Evolutionary conservation across 2,797 vertebrate species (phyloP), one percentile per base, ranked within the genome.

Genomic region (Vespertilio murinus): DNA sequence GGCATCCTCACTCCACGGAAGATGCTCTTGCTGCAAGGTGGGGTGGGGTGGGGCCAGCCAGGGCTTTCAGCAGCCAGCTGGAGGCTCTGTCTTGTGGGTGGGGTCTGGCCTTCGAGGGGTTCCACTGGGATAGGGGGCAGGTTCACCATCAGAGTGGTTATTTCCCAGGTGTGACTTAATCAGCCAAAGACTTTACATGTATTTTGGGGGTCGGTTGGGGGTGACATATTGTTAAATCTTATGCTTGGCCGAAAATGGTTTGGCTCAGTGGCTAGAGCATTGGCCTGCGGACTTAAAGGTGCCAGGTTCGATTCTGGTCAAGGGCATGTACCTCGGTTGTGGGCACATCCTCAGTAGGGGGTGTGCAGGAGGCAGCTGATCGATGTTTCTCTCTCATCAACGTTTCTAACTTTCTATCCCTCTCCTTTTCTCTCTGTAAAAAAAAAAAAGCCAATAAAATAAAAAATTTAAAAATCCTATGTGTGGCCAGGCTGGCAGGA

Each of bases 1-100:
- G 7, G 52, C 33, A 0, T n/a, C 35, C 65, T 3, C 2, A 8
- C 4, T 28, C 64, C 52, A 1, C 1, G 12, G 59, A 49, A 42
- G 67, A 5, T 9, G 12, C 28, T 81, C 30, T 56, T 22, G 75
- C 52, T 11, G 35, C 33, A 0, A 8, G 14, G n/a, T 3, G 1
- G 30, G 40, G 54, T 9, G 14, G 45, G 16, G n/a, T n/a, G n/a
- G n/a, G n/a, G 12, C 28, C 16, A 0, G 6, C 56, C 6, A 9
- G 54, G 20, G 20, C 14, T 70, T 45, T 61, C 22, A 20, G 0
- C 0, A 2, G 5, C n/a, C 47, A 7, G 20, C 38, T 1, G 18
- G 42, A 20, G 54, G 35, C 33, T 45, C 45, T 70, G 47, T 64
- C 71, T 59, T 77, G 2, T 3, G 49, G 30, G 17, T 4, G 8